Conservation (phyloP, 2,888 invertebrate species). For the Polymixis lichenea region DNA sequence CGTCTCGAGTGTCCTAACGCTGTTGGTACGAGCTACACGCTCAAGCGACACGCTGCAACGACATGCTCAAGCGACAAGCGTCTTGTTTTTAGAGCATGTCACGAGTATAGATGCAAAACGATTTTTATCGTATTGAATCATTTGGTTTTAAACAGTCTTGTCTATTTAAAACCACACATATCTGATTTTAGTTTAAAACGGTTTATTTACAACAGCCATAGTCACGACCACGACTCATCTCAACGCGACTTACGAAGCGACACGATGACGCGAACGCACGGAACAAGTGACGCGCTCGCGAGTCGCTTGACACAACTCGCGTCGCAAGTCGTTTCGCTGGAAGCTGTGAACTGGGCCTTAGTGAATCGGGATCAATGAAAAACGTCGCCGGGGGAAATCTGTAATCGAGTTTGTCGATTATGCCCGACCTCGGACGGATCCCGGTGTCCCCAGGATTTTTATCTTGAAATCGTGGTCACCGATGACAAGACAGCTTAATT, state of each 20-base stretch:
- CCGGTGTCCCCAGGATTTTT: constrained; percentile 73
- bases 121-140: no score
- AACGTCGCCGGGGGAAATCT: constrained; percentile 83
- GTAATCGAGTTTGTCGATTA: constrained; percentile 87
- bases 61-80: neutral
- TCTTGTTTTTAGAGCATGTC: neutral
- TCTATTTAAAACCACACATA: no score
- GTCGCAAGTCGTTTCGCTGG: neutral
- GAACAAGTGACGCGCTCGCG: neutral
- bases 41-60: neutral
- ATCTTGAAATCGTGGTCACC: constrained; percentile 73
- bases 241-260: neutral
- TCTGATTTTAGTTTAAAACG: no score
- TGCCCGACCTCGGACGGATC: constrained; percentile 75
- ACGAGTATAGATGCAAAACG: neutral
- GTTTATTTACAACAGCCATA: no score
- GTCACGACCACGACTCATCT: neutral
- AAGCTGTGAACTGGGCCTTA: neutral
- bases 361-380: constrained; percentile 77
- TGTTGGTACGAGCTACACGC: neutral
- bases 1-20: constrained; percentile 70
- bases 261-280: neutral
- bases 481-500: constrained; percentile 69
- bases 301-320: neutral
- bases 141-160: no score